Base-by-base conservation (phyloP, 1,140 invertebrate species). In the Piezodorus guildinii region DNA sequence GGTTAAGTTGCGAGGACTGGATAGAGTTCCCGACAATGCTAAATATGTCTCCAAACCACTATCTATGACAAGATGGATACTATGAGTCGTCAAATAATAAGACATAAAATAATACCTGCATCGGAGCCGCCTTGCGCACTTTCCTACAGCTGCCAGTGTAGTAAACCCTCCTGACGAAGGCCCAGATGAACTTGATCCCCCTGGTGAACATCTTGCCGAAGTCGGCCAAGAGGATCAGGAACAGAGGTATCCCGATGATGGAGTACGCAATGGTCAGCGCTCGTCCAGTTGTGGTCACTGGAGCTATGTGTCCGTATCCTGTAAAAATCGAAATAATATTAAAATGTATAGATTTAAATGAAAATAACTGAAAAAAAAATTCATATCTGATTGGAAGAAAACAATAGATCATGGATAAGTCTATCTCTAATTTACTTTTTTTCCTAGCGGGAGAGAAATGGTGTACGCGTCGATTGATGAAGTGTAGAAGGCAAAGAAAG, bases 291-390 rank as follows among this genome's bases (percentile, higher is more conserved):
- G 77, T 82, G 9, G 95, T 98, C 62, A 84, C 85, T 0, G 95
- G 94, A 39, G 85, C 84, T 66, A 96, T 91, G 74, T 97, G 90
- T 56, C 94, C 94, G 77, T 96, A 97, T 71, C 94, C 94, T 96
- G 75, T 43, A 67, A 62, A 27, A 59, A 60, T n/a, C n/a, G 15
- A 46, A 19, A 46, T n/a, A 46, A n/a, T 46, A 5, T 30, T 30
- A 5, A 30, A 30, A 30, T 30, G 3, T 5, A 30, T 30, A 30
- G 9, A 30, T 5, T 5, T 30, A 5, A 3, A 30, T 30, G 30
- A 30, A 30, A 30, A 5, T 30, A 30, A 5, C 3, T 30, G 30
- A 30, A 30, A 30, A 30, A 30, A 30, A 30, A 30, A 5, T n/a
- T n/a, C n/a, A n/a, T n/a, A n/a, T n/a, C n/a, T n/a, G n/a, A n/a